Conservation (phyloP, 2,113 vertebrate genomes). For the Anolis sagrei region DNA sequence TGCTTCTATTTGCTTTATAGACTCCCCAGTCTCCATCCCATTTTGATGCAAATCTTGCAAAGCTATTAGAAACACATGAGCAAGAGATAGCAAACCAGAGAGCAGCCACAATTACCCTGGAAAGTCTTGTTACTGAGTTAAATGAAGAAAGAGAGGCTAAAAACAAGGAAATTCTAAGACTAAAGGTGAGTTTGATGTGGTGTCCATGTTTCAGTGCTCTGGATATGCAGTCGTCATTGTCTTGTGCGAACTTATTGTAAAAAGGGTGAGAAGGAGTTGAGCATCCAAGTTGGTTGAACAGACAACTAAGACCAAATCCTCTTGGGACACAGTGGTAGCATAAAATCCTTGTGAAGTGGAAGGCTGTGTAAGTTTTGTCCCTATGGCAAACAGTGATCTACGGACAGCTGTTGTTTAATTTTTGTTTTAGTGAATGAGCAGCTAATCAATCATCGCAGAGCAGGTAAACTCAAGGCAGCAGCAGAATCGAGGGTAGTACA, state of each 20-base stretch:
- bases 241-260: not conserved
- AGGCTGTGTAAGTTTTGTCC: no score
- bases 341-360: not conserved
- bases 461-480: no score
- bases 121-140: slow-evolving; percentile 87
- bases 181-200: slow-evolving; percentile 81
- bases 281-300: not conserved
- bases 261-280: not conserved
- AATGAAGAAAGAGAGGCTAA: slow-evolving; percentile 87
- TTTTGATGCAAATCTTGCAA: slow-evolving; percentile 80
- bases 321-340: no score
- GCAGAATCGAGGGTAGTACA: no score
- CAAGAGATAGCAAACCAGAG: slow-evolving; percentile 87
- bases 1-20: slow-evolving; percentile 70
- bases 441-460: no score
- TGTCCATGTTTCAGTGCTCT: not conserved
- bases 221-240: slow-evolving; percentile 6
- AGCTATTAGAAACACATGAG: slow-evolving; percentile 86
- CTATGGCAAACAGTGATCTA: no score
- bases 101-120: slow-evolving; percentile 86
- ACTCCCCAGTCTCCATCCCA: slow-evolving; percentile 86
- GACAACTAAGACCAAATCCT: not conserved
- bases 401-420: no score
- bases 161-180: slow-evolving; percentile 90
- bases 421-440: no score